Percentiles rank a stretch among this genome's conserved stretches.
These are phyloP conservation scores for Sipunculus nudus DNA, from an alignment of 2,888 invertebrate genomes.

Conservation along the genomic window DNA sequence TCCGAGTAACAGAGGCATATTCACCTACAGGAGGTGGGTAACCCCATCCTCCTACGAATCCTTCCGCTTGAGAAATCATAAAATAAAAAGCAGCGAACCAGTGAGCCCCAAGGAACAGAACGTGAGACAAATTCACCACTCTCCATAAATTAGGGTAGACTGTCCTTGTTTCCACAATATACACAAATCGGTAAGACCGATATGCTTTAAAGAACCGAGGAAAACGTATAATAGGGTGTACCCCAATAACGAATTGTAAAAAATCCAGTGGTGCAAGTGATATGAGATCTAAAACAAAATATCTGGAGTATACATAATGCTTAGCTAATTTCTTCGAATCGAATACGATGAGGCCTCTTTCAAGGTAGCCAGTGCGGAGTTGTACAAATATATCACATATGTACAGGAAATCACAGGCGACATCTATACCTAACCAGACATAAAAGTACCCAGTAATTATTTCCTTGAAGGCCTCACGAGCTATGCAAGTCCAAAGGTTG, in stretches of 20 bases:
- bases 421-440: slow-evolving; percentile 71
- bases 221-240: slow-evolving; percentile 79
- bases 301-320: slow-evolving; percentile 85
- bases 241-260: slow-evolving; percentile 80
- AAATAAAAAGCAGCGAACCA: slow-evolving; percentile 99
- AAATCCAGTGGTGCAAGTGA: slow-evolving; percentile 87
- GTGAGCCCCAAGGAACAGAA: slow-evolving; percentile 91
- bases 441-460: slow-evolving; percentile 70
- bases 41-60: slow-evolving; percentile 69
- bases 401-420: slow-evolving; percentile 86
- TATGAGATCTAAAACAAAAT: slow-evolving; percentile 84
- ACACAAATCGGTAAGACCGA: slow-evolving; percentile 84
- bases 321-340: slow-evolving; percentile 88
- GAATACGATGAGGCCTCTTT: slow-evolving; percentile 94
- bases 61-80: slow-evolving; percentile 79
- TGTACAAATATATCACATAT: slow-evolving; percentile 89
- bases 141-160: slow-evolving; percentile 97
- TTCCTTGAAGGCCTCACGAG: slow-evolving; percentile 93
- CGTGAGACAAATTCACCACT: slow-evolving; percentile 93
- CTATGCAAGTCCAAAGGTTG: slow-evolving; percentile 95
- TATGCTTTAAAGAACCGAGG: slow-evolving; percentile 74
- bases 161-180: slow-evolving; percentile 94
- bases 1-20: slow-evolving; percentile 87
- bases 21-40: slow-evolving; percentile 71
- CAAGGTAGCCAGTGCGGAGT: slow-evolving; percentile 91